Percentiles rank a stretch among this genome's conserved stretches.
Evolutionary conservation across 2,113 vertebrate genomes (phyloP).

Genomic region (Terrapene triunguis): DNA sequence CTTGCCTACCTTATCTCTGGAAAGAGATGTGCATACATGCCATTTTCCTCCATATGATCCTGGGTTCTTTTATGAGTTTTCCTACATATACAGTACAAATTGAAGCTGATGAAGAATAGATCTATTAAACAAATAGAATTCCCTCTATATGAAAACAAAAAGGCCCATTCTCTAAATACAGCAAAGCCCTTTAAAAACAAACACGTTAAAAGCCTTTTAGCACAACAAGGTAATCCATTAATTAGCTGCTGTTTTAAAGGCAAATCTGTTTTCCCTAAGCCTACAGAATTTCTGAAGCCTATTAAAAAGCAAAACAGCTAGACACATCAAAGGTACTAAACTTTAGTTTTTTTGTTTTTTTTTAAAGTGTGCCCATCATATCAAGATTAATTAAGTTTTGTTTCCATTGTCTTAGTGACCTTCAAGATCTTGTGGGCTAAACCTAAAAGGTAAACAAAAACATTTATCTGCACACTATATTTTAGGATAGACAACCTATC

Average conservation of each 20-base stretch:
- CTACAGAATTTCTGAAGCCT: conserved; percentile 34
- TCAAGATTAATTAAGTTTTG: conserved; percentile 29
- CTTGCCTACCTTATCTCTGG: background rate
- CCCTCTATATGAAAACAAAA: background rate
- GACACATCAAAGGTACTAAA: conserved; percentile 44
- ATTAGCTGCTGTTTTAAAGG: background rate
- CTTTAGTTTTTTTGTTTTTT: conserved; percentile 5
- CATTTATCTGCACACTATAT: background rate
- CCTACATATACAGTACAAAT: background rate
- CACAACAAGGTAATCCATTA: background rate
- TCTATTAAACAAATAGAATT: conserved; percentile 24
- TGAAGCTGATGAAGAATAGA: background rate
- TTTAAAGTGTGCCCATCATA: background rate
- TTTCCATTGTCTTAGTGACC: background rate
- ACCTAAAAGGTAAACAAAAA: conserved; percentile 47
- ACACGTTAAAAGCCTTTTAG: conserved; percentile 22
- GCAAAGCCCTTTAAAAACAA: background rate
- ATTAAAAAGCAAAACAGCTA: conserved; percentile 14
- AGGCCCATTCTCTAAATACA: background rate
- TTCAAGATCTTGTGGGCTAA: conserved; percentile 37
- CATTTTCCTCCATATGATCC: background rate
- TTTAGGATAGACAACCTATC: conserved; percentile 8
- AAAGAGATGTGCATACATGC: background rate
- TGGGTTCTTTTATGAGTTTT: fast-evolving
- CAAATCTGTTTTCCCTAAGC: background rate